phyloP scores from a whole-genome alignment of 2,888 invertebrate species.

The Deilephila elpenor region DNA sequence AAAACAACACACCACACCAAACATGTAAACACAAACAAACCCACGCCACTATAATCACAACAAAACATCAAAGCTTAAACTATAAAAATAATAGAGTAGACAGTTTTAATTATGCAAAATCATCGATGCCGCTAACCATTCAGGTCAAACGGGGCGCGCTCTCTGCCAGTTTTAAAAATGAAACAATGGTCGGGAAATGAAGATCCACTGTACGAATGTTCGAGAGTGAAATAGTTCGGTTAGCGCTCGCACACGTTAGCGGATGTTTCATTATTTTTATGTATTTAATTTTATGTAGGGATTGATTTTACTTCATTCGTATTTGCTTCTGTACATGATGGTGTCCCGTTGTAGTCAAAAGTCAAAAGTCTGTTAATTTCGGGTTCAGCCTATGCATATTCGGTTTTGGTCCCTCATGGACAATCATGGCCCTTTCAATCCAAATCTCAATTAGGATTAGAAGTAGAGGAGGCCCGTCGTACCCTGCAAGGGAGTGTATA shows the following conservation, averaged over 20 bases:
- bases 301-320: not conserved
- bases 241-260: constrained; percentile 43
- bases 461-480: too few species aligned
- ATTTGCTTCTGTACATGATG: too few species aligned
- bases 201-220: constrained; percentile 50
- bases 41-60: not conserved
- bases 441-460: too few species aligned
- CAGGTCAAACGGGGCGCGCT: constrained; percentile 44
- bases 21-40: constrained; percentile 13
- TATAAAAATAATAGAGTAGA: constrained; percentile 29
- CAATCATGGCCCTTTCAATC: too few species aligned
- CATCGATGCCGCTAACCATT: constrained; percentile 44
- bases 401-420: too few species aligned
- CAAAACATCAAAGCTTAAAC: constrained; percentile 16
- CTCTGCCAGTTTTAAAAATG: constrained; percentile 42
- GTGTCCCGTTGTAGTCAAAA: too few species aligned
- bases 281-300: not conserved
- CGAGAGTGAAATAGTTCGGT: constrained; percentile 54
- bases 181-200: constrained; percentile 44
- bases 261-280: constrained; percentile 32
- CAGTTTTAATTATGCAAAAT: constrained; percentile 46
- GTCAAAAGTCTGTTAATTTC: too few species aligned
- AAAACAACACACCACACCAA: not conserved
- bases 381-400: too few species aligned
- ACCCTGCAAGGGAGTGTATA: too few species aligned